These are phyloP conservation scores for Turritopsis dohrnii DNA, from an alignment of 30 jellyfish, hydroid and myxozoan species.

Conservation along the genomic window DNA sequence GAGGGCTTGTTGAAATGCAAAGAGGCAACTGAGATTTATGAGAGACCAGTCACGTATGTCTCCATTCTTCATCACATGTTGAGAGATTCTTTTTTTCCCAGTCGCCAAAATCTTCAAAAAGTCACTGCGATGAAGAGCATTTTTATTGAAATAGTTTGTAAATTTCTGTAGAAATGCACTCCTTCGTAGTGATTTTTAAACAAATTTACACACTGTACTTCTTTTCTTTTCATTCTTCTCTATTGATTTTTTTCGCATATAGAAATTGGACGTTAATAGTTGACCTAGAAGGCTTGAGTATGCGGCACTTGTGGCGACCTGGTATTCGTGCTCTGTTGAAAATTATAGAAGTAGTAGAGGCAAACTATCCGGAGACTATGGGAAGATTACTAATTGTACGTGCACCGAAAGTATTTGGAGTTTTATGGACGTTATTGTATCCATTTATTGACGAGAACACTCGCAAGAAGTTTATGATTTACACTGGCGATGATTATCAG, in stretches of 20 bases:
- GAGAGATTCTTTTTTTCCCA: background rate
- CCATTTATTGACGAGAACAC: slow-evolving; percentile 97
- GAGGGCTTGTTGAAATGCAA: slow-evolving; percentile 86
- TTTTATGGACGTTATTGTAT: slow-evolving; percentile 87
- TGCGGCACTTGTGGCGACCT: slow-evolving; percentile 99
- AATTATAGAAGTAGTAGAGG: slow-evolving; percentile 97
- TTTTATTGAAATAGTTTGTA: no score
- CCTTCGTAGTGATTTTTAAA: no score
- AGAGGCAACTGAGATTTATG: slow-evolving; percentile 83
- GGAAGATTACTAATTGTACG: slow-evolving; percentile 86
- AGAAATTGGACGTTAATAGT: slow-evolving; percentile 96
- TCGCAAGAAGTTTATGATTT: slow-evolving; percentile 77
- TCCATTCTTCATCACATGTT: background rate
- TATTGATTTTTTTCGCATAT: no score
- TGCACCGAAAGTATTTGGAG: slow-evolving; percentile 99
- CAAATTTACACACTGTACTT: background rate
- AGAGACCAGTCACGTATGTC: slow-evolving; percentile 92
- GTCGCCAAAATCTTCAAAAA: no score
- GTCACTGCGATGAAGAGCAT: no score
- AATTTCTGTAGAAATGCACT: no score
- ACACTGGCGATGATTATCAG: slow-evolving; percentile 98
- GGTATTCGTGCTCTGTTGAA: slow-evolving; percentile 91
- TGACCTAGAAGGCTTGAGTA: slow-evolving; percentile 94
- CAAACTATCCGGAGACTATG: slow-evolving; percentile 97
- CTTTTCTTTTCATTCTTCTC: background rate